A percentile compares a stretch with the other conserved stretches of the same genome.
These are phyloP conservation scores for Charina bottae DNA, from an alignment of 2,113 vertebrate species.

Conservation along the genomic window DNA sequence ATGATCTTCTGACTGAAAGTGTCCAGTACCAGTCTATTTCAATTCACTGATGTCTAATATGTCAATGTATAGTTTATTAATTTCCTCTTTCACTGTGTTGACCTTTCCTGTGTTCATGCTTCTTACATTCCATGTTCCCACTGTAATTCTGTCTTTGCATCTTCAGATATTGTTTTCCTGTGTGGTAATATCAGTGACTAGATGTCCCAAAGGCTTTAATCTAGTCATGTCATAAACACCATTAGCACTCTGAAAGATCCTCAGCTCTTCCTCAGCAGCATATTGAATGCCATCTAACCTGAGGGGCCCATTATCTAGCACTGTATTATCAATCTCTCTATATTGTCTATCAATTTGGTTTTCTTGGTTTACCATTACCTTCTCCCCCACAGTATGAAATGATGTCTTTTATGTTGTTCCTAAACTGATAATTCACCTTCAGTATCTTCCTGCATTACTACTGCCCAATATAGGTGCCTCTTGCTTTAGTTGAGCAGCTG, in stretches of 20 bases:
- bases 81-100: too few relatives aligned
- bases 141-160: too few relatives aligned
- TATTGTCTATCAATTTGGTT: neutral
- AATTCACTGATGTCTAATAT: too few relatives aligned
- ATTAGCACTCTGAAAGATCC: neutral
- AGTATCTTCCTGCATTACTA: neutral
- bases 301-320: neutral
- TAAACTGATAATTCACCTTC: neutral
- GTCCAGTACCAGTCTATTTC: too few relatives aligned
- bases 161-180: too few relatives aligned
- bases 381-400: neutral
- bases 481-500: neutral
- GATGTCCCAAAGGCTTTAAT: neutral
- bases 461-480: neutral
- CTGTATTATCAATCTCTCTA: neutral
- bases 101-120: too few relatives aligned
- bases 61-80: too few relatives aligned
- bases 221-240: neutral
- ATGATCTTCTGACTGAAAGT: too few relatives aligned
- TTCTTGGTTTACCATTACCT: neutral
- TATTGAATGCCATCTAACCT: neutral
- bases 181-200: too few relatives aligned
- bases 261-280: neutral
- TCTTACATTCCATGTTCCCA: too few relatives aligned
- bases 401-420: neutral